These are phyloP conservation scores for Heteractis magnifica DNA, from an alignment of 92 coral and sea anemone species.

Conservation along the genomic window DNA sequence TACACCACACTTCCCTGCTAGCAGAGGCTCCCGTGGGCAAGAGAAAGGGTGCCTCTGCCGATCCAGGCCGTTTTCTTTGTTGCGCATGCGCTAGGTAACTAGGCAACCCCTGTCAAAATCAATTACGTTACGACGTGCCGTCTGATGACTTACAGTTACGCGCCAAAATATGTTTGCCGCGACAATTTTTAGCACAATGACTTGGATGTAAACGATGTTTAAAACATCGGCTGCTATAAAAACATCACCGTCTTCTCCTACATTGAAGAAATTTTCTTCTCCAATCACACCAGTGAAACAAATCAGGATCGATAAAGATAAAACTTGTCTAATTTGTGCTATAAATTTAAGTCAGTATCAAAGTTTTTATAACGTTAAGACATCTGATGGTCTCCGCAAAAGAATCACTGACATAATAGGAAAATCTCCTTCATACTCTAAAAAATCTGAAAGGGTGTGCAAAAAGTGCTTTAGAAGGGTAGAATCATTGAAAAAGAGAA, in stretches of 20 bases:
- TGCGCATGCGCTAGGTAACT: too few relatives aligned
- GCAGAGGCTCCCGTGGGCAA: too few relatives aligned
- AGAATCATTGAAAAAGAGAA: background rate
- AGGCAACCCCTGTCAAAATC: background rate
- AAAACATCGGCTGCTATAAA: background rate
- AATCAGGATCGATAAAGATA: background rate
- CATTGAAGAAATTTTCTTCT: background rate
- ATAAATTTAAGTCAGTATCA: background rate
- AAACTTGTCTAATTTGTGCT: background rate
- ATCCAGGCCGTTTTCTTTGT: too few relatives aligned
- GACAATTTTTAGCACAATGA: background rate
- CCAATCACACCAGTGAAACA: background rate
- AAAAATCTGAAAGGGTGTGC: background rate
- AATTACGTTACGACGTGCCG: background rate
- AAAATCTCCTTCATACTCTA: background rate
- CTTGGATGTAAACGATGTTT: background rate
- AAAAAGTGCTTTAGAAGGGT: background rate
- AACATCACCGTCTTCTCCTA: background rate
- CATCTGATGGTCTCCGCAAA: background rate
- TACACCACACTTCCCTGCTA: too few relatives aligned
- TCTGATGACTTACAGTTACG: background rate
- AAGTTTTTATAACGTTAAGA: slow-evolving; percentile 1
- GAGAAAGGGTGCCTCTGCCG: too few relatives aligned
- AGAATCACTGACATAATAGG: background rate
- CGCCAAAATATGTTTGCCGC: slow-evolving; percentile 10